Percentiles rank a stretch among this genome's conserved stretches.
Evolutionary conservation across 2,113 vertebrate genomes (phyloP).

Genomic region (Ciconia boyciana): DNA sequence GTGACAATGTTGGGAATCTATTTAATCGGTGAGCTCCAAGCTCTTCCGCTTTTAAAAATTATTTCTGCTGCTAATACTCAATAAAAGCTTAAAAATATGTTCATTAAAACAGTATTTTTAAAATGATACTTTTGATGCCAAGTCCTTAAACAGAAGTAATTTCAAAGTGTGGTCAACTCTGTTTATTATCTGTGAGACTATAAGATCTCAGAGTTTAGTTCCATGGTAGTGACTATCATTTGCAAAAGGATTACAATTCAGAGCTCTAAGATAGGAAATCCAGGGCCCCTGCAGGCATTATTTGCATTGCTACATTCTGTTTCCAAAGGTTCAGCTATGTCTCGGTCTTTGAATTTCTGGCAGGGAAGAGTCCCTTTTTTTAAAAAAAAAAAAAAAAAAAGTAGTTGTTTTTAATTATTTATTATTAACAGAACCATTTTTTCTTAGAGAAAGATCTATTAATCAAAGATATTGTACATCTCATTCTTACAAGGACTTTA

Average conservation of each 20-base stretch:
- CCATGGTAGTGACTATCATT: neutral
- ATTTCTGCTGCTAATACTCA: neutral
- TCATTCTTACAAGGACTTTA: neutral
- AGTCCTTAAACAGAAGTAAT: neutral
- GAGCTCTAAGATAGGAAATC: neutral
- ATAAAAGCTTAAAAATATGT: neutral
- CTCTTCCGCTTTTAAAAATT: neutral
- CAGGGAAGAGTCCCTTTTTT: neutral
- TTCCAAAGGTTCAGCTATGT: neutral
- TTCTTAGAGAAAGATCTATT: neutral
- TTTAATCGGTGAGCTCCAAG: neutral
- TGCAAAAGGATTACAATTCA: conserved; percentile 12
- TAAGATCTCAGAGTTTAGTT: neutral
- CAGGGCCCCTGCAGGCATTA: neutral
- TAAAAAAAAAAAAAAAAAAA: neutral
- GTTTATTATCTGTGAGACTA: neutral
- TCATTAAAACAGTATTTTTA: neutral
- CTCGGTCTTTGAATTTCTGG: neutral
- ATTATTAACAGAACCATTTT: neutral
- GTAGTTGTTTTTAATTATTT: neutral
- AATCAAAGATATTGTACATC: neutral
- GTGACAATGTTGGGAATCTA: neutral
- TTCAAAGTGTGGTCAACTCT: neutral
- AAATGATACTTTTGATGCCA: neutral
- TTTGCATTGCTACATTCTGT: neutral